These are phyloP conservation scores for Tragopan temminckii DNA, from an alignment of 2,797 vertebrate species.

Conservation along the genomic window DNA sequence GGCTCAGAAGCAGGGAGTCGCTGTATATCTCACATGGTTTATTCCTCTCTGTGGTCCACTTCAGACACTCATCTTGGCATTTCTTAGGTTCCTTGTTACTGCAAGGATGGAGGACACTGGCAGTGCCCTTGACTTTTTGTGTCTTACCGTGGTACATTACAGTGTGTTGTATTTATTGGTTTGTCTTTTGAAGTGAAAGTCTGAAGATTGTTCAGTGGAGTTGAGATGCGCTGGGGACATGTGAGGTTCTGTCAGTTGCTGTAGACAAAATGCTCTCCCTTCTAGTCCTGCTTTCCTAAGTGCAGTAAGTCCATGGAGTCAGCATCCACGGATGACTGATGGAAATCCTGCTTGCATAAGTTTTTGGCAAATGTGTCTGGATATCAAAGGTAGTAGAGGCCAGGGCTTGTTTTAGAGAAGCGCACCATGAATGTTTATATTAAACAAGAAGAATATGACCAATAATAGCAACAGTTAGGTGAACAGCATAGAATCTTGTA, in stretches of 20 bases:
- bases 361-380: not conserved
- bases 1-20: not conserved
- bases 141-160: not conserved
- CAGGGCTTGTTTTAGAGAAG: not conserved
- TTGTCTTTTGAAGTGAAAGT: not conserved
- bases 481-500: not conserved
- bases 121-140: not conserved
- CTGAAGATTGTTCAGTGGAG: not conserved
- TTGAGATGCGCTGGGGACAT: not conserved
- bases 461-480: not conserved
- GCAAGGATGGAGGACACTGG: not conserved
- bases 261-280: not conserved
- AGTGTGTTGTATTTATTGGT: not conserved
- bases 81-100: not conserved
- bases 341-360: not conserved
- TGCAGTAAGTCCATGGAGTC: rapidly evolving
- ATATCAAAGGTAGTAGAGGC: not conserved
- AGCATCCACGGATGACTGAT: not conserved
- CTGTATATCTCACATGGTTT: not conserved
- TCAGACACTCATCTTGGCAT: not conserved
- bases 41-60: not conserved
- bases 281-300: not conserved
- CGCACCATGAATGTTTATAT: not conserved
- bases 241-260: not conserved
- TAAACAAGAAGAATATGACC: not conserved